Conservation (phyloP, 2,113 vertebrate species). For the Lagopus muta region DNA sequence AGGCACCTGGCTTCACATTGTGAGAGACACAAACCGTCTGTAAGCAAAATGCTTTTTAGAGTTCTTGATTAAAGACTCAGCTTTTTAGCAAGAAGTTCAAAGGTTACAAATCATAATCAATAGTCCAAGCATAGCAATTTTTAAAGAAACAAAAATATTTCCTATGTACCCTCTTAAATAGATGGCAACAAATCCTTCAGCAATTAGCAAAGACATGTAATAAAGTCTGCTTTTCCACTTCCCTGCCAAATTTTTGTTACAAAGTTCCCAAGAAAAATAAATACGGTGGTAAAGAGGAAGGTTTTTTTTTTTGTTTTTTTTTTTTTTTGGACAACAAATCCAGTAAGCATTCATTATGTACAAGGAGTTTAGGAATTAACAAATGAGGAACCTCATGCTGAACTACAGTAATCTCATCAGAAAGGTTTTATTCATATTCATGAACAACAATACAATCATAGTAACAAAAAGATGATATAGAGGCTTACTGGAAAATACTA, state of each 20-base stretch:
- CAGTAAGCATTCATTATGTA: background rate
- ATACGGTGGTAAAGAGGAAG: background rate
- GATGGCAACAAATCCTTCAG: background rate
- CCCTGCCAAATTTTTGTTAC: background rate
- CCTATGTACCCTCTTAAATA: background rate
- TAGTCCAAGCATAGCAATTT: background rate
- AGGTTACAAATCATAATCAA: background rate
- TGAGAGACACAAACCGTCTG: background rate
- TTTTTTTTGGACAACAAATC: background rate
- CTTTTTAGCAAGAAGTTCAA: background rate
- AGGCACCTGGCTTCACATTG: background rate
- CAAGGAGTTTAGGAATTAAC: background rate
- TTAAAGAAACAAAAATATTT: background rate
- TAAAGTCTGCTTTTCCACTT: background rate
- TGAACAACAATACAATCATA: background rate
- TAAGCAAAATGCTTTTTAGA: background rate
- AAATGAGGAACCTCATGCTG: background rate
- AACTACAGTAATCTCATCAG: background rate
- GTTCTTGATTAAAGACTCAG: background rate
- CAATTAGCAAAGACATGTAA: background rate
- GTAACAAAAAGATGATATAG: background rate
- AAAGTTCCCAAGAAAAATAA: background rate
- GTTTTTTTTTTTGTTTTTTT: background rate
- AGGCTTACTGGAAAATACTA: background rate
- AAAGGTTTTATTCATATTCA: background rate